Percentiles rank a stretch among this genome's conserved stretches.
These are phyloP conservation scores for Gasteruption jaculator DNA, from an alignment of 2,888 invertebrate genomes.

Conservation along the genomic window DNA sequence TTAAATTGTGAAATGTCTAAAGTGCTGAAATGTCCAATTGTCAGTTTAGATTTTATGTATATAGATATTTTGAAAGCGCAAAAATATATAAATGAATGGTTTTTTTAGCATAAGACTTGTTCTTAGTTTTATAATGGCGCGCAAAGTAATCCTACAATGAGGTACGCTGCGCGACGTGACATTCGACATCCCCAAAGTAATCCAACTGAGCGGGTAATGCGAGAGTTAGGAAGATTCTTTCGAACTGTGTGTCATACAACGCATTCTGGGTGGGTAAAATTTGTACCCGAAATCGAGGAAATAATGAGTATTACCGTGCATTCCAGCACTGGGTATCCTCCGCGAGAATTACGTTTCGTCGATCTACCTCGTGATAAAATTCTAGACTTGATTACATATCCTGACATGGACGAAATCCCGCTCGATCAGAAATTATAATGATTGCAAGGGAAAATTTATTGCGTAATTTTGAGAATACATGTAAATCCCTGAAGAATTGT, in stretches of 20 bases:
- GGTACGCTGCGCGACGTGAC: too few species aligned
- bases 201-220: neutral
- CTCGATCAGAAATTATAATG: neutral
- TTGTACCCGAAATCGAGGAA: neutral
- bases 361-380: neutral
- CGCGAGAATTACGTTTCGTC: neutral
- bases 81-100: too few species aligned
- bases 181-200: neutral
- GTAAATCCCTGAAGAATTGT: neutral
- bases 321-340: neutral
- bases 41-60: too few species aligned
- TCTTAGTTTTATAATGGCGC: too few species aligned
- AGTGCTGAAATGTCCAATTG: too few species aligned
- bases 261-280: neutral
- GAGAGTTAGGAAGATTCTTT: neutral
- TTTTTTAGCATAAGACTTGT: too few species aligned
- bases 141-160: too few species aligned
- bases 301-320: slow-evolving; percentile 1
- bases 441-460: neutral
- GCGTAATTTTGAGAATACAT: neutral
- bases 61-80: too few species aligned
- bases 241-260: neutral
- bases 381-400: neutral
- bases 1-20: too few species aligned
- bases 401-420: neutral